Evolutionary conservation across 2,113 vertebrate species (phyloP).

Genomic region (Mugil cephalus): DNA sequence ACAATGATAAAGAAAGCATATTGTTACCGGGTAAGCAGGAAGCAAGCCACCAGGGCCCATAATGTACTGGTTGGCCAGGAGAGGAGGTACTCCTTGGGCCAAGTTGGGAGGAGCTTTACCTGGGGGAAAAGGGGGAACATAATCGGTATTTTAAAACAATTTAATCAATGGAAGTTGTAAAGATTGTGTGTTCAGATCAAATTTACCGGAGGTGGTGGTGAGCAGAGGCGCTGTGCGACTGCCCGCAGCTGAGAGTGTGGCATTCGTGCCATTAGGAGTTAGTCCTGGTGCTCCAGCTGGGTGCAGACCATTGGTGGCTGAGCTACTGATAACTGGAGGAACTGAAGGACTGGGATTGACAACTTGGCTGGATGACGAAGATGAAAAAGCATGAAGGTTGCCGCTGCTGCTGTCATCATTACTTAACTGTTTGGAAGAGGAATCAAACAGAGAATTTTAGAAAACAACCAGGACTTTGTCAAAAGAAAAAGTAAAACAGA

Average conservation of each 20-base stretch:
- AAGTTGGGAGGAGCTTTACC: constrained; percentile 97
- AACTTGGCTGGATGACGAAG: constrained; percentile 75
- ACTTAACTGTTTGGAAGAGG: constrained; percentile 54
- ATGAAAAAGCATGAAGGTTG: constrained; percentile 83
- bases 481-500: too few species aligned
- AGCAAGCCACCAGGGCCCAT: constrained; percentile 97
- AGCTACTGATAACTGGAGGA: constrained; percentile 75
- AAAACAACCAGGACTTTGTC: not conserved
- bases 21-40: constrained; percentile 95
- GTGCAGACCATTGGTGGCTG: constrained; percentile 84
- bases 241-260: constrained; percentile 83
- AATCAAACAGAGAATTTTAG: not conserved
- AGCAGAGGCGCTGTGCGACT: constrained; percentile 85
- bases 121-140: constrained; percentile 52
- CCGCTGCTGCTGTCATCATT: constrained; percentile 84
- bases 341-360: constrained; percentile 67
- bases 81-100: constrained; percentile 93
- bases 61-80: constrained; percentile 97
- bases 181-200: not conserved
- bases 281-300: constrained; percentile 86
- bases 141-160: not conserved
- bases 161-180: too few species aligned
- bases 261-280: constrained; percentile 81
- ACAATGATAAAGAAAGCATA: not conserved
- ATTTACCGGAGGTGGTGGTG: constrained; percentile 87